phyloP scores from a whole-genome alignment of 2,888 invertebrate genomes.

The Idaea dimidiata region DNA sequence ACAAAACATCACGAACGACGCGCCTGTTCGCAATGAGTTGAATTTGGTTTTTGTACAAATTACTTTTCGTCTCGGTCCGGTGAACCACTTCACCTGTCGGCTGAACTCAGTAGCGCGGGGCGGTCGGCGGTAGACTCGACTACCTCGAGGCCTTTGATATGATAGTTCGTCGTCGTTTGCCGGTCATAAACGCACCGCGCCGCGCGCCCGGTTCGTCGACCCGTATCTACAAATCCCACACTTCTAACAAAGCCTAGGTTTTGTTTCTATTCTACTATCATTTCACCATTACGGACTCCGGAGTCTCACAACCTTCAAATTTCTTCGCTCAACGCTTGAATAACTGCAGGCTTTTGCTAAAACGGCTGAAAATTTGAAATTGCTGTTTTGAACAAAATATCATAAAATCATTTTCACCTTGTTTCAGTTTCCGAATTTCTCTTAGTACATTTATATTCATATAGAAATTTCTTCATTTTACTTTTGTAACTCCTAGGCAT shows the following conservation, averaged over 20 bases:
- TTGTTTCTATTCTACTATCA: background rate
- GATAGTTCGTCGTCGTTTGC: background rate
- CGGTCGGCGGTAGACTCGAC: background rate
- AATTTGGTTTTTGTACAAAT: constrained; percentile 79
- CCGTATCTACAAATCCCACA: constrained; percentile 13
- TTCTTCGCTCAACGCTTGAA: background rate
- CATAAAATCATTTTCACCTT: constrained; percentile 44
- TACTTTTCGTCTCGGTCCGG: constrained; percentile 79
- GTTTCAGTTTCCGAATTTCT: constrained; percentile 48
- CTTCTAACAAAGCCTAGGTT: constrained; percentile 7
- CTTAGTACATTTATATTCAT: constrained; percentile 62
- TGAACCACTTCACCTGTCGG: constrained; percentile 71
- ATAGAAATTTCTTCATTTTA: constrained; percentile 68
- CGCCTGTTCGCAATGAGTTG: constrained; percentile 73
- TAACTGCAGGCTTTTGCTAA: background rate
- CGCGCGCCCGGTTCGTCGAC: constrained; percentile 1
- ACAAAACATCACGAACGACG: constrained; percentile 78
- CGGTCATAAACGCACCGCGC: background rate
- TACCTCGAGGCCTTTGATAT: too few relatives aligned
- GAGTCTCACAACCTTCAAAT: constrained; percentile 42
- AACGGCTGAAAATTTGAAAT: constrained; percentile 10
- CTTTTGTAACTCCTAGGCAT: background rate
- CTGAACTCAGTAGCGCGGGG: constrained; percentile 27
- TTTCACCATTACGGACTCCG: constrained; percentile 18
- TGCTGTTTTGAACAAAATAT: constrained; percentile 10